Base-by-base conservation (phyloP, 1,140 invertebrate genomes). In the Limonius californicus region DNA sequence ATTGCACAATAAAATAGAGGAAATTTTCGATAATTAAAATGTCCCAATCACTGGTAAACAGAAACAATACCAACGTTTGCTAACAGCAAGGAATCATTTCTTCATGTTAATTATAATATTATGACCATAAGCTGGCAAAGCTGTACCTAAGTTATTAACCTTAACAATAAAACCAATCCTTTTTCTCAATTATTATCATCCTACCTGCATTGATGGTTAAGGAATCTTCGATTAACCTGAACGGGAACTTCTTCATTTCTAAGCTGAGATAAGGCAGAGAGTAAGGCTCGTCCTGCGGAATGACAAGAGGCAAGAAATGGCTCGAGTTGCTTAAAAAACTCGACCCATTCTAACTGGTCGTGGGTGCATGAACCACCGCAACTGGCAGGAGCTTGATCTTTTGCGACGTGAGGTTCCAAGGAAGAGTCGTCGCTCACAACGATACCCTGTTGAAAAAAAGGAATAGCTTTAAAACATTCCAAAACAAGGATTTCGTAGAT, bases 281-380 rank as follows among this genome's bases (percentile, higher is more conserved):
- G 76, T 12, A 84, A 69, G 11, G 76, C 73, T 39, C 79, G 76
- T 15, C 82, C 82, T 53, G 78, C 79, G 1, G 72, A 66, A 50
- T 78, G 74, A 62, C 83, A 84, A 27, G 74, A 72, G 9, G 68
- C 71, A 45, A 80, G 70, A 64, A 84, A 80, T 30, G 81, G 78
- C 74, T 84, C 83, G 30, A 79, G 66, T 69, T 81, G 80, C 76
- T 82, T 81, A 74, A 84, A 85, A 73, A 85, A 86, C 65, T 84
- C 81, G 54, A 85, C 80, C 84, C 84, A 87, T 70, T 82, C 81
- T 47, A 78, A 64, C 64, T 85, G 84, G 67, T 86, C 81, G 74
- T 85, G 82, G 61, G 77, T 75, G 64, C 75, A 74, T 35, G 74
- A 73, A 63, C 82, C 79, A 54, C 77, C 78, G 71, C 77, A 82